A percentile compares a stretch with the other conserved stretches of the same genome.
These are phyloP conservation scores for Eristalinus sepulchralis DNA, from an alignment of 2,888 invertebrate genomes.

Conservation along the genomic window DNA sequence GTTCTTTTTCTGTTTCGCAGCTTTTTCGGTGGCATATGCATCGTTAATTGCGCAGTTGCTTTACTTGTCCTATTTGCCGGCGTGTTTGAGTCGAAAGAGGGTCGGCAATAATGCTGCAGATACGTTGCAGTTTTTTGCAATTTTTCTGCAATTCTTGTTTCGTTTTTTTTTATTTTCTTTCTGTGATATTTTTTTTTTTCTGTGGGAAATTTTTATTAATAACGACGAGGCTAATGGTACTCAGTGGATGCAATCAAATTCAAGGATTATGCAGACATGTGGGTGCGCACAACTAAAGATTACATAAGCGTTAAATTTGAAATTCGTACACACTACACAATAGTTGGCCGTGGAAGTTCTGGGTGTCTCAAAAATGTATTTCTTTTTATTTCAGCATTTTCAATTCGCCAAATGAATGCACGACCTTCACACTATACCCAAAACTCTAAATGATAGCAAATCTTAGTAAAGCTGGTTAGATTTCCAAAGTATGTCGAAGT, in stretches of 20 bases:
- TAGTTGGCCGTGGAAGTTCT: too few species aligned
- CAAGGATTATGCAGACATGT: slow-evolving; percentile 2
- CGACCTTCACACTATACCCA: too few species aligned
- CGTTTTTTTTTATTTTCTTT: slow-evolving; percentile 1
- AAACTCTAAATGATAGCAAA: too few species aligned
- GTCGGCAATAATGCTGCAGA: slow-evolving; percentile 55
- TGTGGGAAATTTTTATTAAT: slow-evolving; percentile 39
- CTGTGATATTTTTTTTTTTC: not conserved
- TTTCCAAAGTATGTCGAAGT: too few species aligned
- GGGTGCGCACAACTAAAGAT: not conserved
- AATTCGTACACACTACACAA: not conserved
- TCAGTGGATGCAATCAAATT: slow-evolving; percentile 29
- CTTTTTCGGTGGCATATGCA: slow-evolving; percentile 50
- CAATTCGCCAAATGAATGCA: too few species aligned
- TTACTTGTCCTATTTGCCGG: slow-evolving; percentile 69
- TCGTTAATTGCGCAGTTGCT: slow-evolving; percentile 69
- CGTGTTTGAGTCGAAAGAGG: slow-evolving; percentile 38
- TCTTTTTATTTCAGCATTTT: too few species aligned
- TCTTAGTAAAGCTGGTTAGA: too few species aligned
- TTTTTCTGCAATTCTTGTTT: slow-evolving; percentile 3
- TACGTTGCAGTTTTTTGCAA: slow-evolving; percentile 46
- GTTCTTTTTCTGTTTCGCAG: slow-evolving; percentile 3
- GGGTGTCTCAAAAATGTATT: too few species aligned
- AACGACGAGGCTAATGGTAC: slow-evolving; percentile 22
- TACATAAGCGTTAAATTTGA: slow-evolving; percentile 18